Percentiles rank a stretch among this genome's conserved stretches.
These are phyloP conservation scores for Chelonia mydas DNA, from an alignment of 2,797 vertebrate genomes.

Conservation along the genomic window DNA sequence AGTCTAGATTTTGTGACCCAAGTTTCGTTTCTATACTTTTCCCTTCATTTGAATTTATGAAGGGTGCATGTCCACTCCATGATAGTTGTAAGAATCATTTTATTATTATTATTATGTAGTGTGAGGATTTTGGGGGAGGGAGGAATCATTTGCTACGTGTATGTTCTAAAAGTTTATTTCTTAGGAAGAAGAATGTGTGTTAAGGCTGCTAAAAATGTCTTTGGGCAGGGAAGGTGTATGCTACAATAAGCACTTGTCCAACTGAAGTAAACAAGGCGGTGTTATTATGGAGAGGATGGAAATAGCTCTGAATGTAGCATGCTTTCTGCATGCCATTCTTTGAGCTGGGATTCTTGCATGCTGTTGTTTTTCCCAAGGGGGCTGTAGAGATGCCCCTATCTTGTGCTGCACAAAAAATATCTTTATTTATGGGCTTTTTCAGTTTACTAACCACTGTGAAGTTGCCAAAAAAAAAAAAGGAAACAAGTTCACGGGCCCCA, in stretches of 20 bases:
- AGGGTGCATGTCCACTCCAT: not conserved
- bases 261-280: not conserved
- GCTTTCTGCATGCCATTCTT: not conserved
- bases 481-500: not conserved
- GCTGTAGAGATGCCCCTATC: not conserved
- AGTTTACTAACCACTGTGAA: constrained; percentile 12
- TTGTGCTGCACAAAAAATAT: not conserved
- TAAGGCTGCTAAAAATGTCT: not conserved
- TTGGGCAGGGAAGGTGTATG: not conserved
- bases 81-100: not conserved
- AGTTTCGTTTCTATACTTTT: not conserved
- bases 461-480: constrained; percentile 48
- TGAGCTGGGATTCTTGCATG: constrained; percentile 1
- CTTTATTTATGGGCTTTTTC: not conserved
- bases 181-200: not conserved
- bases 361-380: not conserved
- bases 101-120: not conserved
- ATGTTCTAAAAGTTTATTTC: not conserved
- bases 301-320: not conserved
- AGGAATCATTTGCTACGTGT: not conserved
- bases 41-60: not conserved
- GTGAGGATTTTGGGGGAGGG: no score
- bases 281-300: not conserved
- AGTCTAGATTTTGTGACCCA: not conserved
- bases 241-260: not conserved